phyloP scores from a whole-genome alignment of 2,888 invertebrate genomes.

The Xestia xanthographa region DNA sequence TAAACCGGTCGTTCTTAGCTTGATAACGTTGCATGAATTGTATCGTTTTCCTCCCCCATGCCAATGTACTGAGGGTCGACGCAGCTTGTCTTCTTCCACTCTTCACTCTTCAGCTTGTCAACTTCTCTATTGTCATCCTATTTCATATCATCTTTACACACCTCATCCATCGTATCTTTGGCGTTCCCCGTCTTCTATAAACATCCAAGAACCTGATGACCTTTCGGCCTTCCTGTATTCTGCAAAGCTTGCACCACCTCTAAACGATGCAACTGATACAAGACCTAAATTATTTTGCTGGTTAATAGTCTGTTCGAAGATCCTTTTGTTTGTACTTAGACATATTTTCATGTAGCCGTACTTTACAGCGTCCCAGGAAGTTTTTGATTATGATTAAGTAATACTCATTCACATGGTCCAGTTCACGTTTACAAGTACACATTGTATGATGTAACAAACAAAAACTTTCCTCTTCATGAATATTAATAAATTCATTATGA shows the following conservation, averaged over 20 bases:
- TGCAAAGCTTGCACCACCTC: neutral
- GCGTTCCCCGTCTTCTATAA: neutral
- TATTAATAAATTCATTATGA: conserved; percentile 40
- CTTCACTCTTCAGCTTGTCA: neutral
- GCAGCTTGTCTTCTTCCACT: neutral
- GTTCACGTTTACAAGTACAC: neutral
- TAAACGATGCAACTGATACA: no score
- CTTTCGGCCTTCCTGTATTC: neutral
- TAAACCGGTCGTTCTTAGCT: neutral
- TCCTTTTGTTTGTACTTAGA: neutral
- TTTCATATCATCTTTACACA: neutral
- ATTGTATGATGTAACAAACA: conserved; percentile 27
- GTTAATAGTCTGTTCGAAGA: neutral
- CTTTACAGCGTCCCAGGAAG: neutral
- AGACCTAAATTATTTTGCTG: neutral
- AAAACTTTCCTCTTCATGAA: conserved; percentile 22
- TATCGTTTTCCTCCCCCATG: neutral
- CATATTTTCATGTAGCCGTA: neutral
- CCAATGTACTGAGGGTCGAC: neutral
- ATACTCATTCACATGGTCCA: neutral
- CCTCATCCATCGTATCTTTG: neutral
- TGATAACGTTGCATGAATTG: neutral
- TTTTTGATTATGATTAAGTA: neutral
- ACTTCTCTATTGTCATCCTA: neutral
- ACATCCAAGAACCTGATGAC: neutral